These are phyloP conservation scores for Hydropsyche betteni DNA, from an alignment of 2,888 invertebrate species.

Conservation along the genomic window DNA sequence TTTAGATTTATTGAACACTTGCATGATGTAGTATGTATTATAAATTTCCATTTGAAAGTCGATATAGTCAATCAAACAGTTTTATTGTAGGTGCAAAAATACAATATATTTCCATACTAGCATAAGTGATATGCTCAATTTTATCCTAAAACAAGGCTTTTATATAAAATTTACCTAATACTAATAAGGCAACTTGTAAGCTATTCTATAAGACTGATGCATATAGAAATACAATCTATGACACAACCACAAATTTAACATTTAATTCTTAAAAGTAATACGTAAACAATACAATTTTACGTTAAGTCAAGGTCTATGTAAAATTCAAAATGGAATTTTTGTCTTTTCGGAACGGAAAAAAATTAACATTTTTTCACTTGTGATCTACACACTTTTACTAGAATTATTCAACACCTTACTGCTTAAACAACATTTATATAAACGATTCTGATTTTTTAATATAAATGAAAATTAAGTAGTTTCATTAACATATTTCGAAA, in stretches of 20 bases:
- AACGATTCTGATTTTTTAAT: neutral
- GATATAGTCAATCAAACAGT: conserved; percentile 8
- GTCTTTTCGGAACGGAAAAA: too few relatives aligned
- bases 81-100: conserved; percentile 35
- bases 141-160: conserved; percentile 35
- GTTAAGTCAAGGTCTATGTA: too few relatives aligned
- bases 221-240: neutral
- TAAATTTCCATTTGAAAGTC: too few relatives aligned
- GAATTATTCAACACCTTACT: neutral
- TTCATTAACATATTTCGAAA: too few relatives aligned
- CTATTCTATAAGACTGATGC: conserved; percentile 24
- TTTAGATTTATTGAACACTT: too few relatives aligned
- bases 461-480: too few relatives aligned
- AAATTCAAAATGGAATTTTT: too few relatives aligned
- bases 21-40: too few relatives aligned
- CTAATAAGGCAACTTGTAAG: conserved; percentile 40
- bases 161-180: conserved; percentile 29
- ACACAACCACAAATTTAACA: conserved; percentile 28
- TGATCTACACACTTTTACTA: neutral
- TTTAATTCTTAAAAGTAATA: neutral
- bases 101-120: conserved; percentile 15
- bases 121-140: conserved; percentile 13
- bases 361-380: too few relatives aligned
- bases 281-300: too few relatives aligned
- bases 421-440: conserved; percentile 16